Base-by-base conservation (phyloP, 2,888 invertebrate genomes). In the Torymus tubicola region DNA sequence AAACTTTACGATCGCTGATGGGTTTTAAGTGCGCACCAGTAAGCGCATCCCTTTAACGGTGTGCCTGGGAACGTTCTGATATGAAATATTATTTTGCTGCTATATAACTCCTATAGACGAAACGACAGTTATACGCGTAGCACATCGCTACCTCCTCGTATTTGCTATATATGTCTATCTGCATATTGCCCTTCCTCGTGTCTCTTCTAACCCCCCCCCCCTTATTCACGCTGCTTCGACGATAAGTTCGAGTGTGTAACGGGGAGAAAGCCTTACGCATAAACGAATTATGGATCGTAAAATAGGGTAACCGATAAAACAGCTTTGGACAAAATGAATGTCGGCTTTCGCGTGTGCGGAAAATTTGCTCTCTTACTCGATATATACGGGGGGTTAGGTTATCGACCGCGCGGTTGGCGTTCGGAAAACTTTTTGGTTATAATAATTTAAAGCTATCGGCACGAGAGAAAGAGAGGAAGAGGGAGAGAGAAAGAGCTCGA, bases 301-400 rank as follows among this genome's bases (percentile, higher is more conserved):
- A 77, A 55, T 77, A 21, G 24, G 52, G 60, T 16, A 53, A 11
- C 60, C 60, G 52, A 75, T 77, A 57, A 76, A 76, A 55, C 63
- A 8, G 50, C 63, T 77, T 77, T 70, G 60, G 24, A 24, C 50
- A 53, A 52, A 68, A 50, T 31, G 60, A 14, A 2, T 18, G 11
- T 18, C 13, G 11, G 31, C 5, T 31, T 31, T 31, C 31, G 55
- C 16, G 18, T 13, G 50, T 24, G 24, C 55, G 42, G 50, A n/a
- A 50, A 69, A 63, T 58, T 55, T 55, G n/a, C 58, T 16, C 58
- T 71, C 53, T 3, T 11, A 8, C 13, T n/a, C 4, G 31, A 31
- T 31, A 31, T 31, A 31, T 31, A 24, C 3, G 24, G 24, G 50
- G 64, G n/a, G 21, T 21, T 21, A 21, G 21, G 21, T 21, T 21